These are phyloP conservation scores for Anguilla rostrata DNA, from an alignment of 2,113 vertebrate species.

Conservation along the genomic window DNA sequence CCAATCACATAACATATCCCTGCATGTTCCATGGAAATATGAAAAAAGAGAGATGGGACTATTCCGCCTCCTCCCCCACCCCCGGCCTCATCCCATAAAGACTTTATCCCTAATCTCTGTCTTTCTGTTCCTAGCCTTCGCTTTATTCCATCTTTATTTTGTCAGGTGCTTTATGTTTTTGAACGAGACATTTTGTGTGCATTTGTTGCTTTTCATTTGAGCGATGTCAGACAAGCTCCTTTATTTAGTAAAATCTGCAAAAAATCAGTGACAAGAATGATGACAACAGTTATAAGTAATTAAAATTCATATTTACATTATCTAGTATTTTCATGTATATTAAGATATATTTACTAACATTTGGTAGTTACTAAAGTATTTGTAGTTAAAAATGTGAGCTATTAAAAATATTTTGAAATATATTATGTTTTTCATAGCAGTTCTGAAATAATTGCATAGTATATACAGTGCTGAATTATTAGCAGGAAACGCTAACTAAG, in stretches of 20 bases:
- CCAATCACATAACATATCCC: constrained; percentile 71
- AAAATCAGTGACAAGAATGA: not conserved
- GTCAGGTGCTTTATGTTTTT: constrained; percentile 45
- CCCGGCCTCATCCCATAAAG: constrained; percentile 65
- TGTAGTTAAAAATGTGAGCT: too few relatives aligned
- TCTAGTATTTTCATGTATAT: not conserved
- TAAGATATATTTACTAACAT: too few relatives aligned
- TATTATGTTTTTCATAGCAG: too few relatives aligned
- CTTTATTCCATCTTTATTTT: constrained; percentile 29
- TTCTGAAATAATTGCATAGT: too few relatives aligned
- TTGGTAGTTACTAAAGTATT: too few relatives aligned
- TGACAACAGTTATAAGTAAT: not conserved
- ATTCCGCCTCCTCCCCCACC: constrained; percentile 61
- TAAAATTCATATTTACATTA: not conserved
- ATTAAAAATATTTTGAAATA: too few relatives aligned
- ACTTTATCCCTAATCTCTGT: constrained; percentile 67
- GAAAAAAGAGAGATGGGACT: constrained; percentile 44
- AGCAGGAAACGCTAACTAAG: not conserved
- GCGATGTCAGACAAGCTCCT: not conserved
- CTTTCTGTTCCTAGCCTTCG: constrained; percentile 44
- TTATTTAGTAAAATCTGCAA: not conserved
- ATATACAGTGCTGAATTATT: not conserved
- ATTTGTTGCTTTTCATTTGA: constrained; percentile 16
- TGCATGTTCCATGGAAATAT: constrained; percentile 71
- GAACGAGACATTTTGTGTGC: constrained; percentile 31